Evolutionary conservation across 1,140 invertebrate species (phyloP).

Genomic region (Protaetia brevitarsis): DNA sequence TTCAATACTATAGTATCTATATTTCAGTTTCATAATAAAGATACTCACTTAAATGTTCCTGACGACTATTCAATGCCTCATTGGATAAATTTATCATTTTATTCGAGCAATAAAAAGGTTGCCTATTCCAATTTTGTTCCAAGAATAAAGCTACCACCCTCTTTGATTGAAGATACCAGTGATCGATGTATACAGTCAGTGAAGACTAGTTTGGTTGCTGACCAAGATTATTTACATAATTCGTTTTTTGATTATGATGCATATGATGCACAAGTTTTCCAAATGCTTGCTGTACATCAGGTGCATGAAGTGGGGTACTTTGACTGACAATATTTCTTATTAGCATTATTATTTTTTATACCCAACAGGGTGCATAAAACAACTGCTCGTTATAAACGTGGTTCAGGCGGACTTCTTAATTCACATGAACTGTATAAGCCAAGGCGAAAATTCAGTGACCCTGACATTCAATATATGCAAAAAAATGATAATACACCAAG

Average conservation of each 20-base stretch:
- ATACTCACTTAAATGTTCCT: constrained; percentile 73
- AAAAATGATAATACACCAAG: constrained; percentile 41
- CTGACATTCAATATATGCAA: constrained; percentile 57
- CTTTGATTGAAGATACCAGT: constrained; percentile 32
- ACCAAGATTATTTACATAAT: constrained; percentile 77
- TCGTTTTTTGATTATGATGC: constrained; percentile 91
- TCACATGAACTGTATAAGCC: constrained; percentile 47
- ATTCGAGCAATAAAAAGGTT: constrained; percentile 90
- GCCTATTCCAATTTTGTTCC: constrained; percentile 90
- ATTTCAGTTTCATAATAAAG: constrained; percentile 86
- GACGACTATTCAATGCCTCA: constrained; percentile 99
- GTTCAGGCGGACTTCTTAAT: constrained; percentile 43
- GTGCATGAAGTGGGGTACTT: constrained; percentile 56
- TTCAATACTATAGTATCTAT: constrained; percentile 23
- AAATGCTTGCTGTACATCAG: constrained; percentile 66
- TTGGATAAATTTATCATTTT: constrained; percentile 98
- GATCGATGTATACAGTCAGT: constrained; percentile 30
- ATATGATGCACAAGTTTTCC: constrained; percentile 93
- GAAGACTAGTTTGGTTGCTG: constrained; percentile 65
- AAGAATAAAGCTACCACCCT: constrained; percentile 83
- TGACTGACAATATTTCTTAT: not conserved
- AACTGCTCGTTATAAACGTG: constrained; percentile 37
- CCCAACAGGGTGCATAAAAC: constrained; percentile 21
- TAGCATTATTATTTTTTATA: not conserved
- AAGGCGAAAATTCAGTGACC: constrained; percentile 77